Evolutionary conservation across 2,797 vertebrate genomes (phyloP).

Genomic region (Galaxias olidus): DNA sequence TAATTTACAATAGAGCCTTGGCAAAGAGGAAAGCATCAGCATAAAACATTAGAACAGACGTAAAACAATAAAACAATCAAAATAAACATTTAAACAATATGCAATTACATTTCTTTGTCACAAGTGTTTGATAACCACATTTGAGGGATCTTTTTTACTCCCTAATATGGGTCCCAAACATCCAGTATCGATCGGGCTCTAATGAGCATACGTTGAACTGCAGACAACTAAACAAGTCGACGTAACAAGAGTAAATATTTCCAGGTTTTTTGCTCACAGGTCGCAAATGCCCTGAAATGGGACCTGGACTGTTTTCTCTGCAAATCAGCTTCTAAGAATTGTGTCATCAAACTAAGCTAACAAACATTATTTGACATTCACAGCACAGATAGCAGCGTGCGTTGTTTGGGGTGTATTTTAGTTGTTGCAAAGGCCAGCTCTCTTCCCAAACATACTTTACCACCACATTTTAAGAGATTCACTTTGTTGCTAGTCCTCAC

Average conservation of each 20-base stretch:
- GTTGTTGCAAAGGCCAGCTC: not conserved
- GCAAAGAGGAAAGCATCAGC: no score
- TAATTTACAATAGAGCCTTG: no score
- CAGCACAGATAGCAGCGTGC: not conserved
- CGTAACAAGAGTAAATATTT: conserved; percentile 58
- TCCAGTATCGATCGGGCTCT: no score
- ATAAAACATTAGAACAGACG: no score
- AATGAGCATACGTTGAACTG: conserved; percentile 50
- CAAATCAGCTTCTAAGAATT: conserved; percentile 62
- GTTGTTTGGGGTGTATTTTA: not conserved
- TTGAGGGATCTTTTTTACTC: no score
- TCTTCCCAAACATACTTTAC: not conserved
- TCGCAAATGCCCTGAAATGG: conserved; percentile 60
- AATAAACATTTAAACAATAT: no score
- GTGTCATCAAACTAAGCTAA: conserved; percentile 32
- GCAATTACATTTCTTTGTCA: no score
- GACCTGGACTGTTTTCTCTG: conserved; percentile 49
- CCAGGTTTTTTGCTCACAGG: conserved; percentile 46
- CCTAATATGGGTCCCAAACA: no score
- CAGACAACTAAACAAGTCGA: conserved; percentile 57
- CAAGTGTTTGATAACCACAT: no score
- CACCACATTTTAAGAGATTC: not conserved
- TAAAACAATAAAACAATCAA: no score
- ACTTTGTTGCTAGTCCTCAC: no score
- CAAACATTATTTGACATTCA: conserved; percentile 41